Evolutionary conservation across 2,113 vertebrate species (phyloP).

Genomic region (Meles meles): DNA sequence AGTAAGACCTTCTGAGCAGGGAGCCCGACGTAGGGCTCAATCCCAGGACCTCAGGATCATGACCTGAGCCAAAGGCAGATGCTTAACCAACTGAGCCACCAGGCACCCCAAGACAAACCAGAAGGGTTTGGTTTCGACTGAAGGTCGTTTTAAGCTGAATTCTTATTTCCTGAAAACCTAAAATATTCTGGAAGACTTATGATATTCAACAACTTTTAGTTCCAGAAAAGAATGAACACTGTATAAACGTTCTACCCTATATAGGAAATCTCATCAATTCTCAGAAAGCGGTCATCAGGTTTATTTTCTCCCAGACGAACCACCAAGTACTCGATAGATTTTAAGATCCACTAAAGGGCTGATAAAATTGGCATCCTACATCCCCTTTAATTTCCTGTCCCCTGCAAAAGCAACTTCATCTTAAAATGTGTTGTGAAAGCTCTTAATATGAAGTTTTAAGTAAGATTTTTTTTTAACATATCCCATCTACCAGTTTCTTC

Average conservation of each 20-base stretch:
- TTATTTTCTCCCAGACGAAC: conserved; percentile 4
- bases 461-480: not conserved
- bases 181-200: not conserved
- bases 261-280: conserved; percentile 21
- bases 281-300: conserved; percentile 21
- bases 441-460: not conserved
- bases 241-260: not conserved
- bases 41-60: not conserved
- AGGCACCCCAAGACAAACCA: not conserved
- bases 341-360: not conserved
- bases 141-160: not conserved
- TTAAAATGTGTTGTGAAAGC: not conserved
- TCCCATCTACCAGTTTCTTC: not conserved
- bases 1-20: not conserved
- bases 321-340: not conserved
- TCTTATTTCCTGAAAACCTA: not conserved
- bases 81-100: not conserved
- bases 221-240: not conserved
- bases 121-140: no score
- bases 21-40: not conserved
- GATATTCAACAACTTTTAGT: not conserved
- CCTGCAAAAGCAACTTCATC: not conserved
- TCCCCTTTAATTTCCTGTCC: not conserved
- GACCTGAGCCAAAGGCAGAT: not conserved
- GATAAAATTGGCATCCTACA: not conserved